Evolutionary conservation across 2,797 vertebrate species (phyloP), one percentile per base, ranked within the genome.

Genomic region (Mormyrops attenuatus): DNA sequence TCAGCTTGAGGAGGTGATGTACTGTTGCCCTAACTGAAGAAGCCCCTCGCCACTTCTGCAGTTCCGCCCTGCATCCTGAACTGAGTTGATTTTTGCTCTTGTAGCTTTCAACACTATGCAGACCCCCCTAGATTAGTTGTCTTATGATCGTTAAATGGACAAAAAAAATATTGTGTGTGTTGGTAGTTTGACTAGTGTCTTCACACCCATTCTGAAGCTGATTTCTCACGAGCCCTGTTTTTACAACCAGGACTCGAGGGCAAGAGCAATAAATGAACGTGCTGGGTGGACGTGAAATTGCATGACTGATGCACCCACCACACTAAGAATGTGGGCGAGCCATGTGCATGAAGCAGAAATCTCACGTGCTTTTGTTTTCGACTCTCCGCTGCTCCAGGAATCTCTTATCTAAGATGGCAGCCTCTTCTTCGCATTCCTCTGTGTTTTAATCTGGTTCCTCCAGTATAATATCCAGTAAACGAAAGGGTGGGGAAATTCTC

Each of bases 401-500:
- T 80, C 17, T 80, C 17, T 80, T 80, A 44, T 44, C 73, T 15
- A 80, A 80, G 38, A 80, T 0, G 0, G 73, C 73, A 80, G 73
- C 34, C 41, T 47, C 77, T n/a, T 52, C 44, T 52, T 30, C 22
- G 0, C 44, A 49, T 87, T 87, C 52, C 22, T 57, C 30, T 87
- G 22, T 87, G 13, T 34, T 20, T 57, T 57, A 52, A 52, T 87
- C 38, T 8, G 50, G 50, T 55, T 55, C 22, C 52, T 87, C 26
- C 26, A 52, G 34, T 20, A 41, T 55, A 55, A 57, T 87, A 52
- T 50, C n/a, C 8, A 26, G n/a, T 41, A 84, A 13, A 66, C 0
- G 5, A 38, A 84, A 89, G 77, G 53, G 55, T 22, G 38, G 80
- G 88, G 88, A 55, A 84, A 17, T 55, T 55, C n/a, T 89, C 22